These are phyloP conservation scores for Octonoba sinensis DNA, from an alignment of 2,888 invertebrate genomes.

Conservation along the genomic window DNA sequence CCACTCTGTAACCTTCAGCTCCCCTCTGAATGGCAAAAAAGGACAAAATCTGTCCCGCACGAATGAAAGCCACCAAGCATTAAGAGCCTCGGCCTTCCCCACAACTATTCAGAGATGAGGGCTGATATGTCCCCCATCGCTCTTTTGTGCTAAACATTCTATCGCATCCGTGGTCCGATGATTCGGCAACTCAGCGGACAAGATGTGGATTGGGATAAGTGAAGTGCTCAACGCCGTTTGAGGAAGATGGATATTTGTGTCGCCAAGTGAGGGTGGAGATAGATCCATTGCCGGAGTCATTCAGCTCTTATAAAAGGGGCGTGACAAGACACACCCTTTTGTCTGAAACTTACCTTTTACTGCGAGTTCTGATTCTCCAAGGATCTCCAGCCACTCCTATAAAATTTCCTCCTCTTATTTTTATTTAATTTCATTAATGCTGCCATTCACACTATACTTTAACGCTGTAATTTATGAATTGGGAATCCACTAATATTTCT, in stretches of 20 bases:
- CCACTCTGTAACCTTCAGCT: too few relatives aligned
- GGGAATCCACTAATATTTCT: too few relatives aligned
- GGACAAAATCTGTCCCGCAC: conserved; percentile 22
- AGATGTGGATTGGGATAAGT: conserved; percentile 45
- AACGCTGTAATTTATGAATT: too few relatives aligned
- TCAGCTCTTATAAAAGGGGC: too few relatives aligned
- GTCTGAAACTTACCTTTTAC: too few relatives aligned
- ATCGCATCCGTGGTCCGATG: conserved; percentile 50
- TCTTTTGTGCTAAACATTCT: conserved; percentile 23
- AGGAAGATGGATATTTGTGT: conserved; percentile 42
- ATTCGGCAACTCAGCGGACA: conserved; percentile 44
- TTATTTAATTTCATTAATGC: too few relatives aligned
- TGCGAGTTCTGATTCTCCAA: too few relatives aligned
- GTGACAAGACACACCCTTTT: too few relatives aligned
- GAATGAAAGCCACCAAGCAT: conserved; percentile 34
- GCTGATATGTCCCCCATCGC: conserved; percentile 16
- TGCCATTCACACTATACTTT: too few relatives aligned
- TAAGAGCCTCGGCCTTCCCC: conserved; percentile 33
- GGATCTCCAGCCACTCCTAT: too few relatives aligned
- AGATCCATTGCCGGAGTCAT: not conserved
- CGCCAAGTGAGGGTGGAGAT: conserved; percentile 22
- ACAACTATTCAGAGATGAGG: conserved; percentile 24
- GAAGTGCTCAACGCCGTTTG: conserved; percentile 1
- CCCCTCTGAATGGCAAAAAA: too few relatives aligned
- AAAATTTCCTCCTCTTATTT: too few relatives aligned